Base-by-base conservation (phyloP, 2,797 vertebrate species). In the Etheostoma nigrum region DNA sequence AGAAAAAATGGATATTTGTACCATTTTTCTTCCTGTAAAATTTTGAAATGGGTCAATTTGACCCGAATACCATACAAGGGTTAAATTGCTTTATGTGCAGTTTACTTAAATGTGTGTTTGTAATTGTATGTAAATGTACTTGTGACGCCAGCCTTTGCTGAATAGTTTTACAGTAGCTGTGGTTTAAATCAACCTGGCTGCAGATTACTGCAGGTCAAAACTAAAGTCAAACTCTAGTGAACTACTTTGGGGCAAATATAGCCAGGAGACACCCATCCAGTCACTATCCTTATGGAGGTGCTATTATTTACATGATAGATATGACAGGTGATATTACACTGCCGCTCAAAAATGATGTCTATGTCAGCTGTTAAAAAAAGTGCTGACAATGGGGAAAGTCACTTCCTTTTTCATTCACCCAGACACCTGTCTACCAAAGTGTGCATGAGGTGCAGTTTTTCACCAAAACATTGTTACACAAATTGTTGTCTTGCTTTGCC, bases 101-200 rank as follows among this genome's bases (percentile, higher is more conserved):
- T 48, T 48, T 49, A 18, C 9, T 58, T 36, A 4, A 42, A 8
- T 36, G 7, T 40, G 42, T 45, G 6, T 25, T 51, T 40, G 10
- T 36, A n/a, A 16, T 23, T 60, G 25, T 13, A 36, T 11, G 54
- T 7, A 1, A 15, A 40, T 9, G 33, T 23, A 16, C 16, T 42
- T 42, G 4, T 10, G 6, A 23, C 3, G 18, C 4, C 21, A 23
- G 60, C 3, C 2, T 42, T 23, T 48, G 14, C 6, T 45, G n/a
- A 67, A 71, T 48, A 27, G 18, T 51, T 72, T 61, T n/a, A 62
- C 14, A 52, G 9, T 16, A 61, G 21, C 18, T 30, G 51, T 63
- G 78, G 33, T 36, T 36, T 36, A 36, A 36, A 1, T 9, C 8
- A 36, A 36, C 33, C 33, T 27, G 27, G 27, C 27, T 36, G 33